These are phyloP conservation scores for Papilio polytes DNA, from an alignment of 1,140 invertebrate species.

Conservation along the genomic window DNA sequence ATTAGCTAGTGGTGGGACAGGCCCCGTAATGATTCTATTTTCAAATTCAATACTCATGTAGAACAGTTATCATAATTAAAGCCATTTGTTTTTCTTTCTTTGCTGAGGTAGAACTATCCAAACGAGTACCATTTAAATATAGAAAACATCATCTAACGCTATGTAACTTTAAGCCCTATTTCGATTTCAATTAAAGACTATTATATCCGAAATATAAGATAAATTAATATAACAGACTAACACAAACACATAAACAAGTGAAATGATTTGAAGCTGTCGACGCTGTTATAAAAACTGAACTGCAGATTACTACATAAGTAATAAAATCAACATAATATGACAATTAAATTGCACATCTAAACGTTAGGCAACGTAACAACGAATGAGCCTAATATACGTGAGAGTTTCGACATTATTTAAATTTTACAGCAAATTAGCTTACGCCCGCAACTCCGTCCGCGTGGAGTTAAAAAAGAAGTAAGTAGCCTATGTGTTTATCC, in stretches of 20 bases:
- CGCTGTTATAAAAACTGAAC: constrained; percentile 5
- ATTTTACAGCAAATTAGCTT: neutral
- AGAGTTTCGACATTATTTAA: constrained; percentile 6
- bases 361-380: neutral
- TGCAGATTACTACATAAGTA: neutral
- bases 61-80: neutral
- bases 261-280: neutral
- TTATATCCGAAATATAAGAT: too few relatives aligned
- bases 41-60: too few relatives aligned
- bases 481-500: too few relatives aligned
- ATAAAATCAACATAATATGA: constrained; percentile 12
- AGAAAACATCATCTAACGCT: neutral
- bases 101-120: too few relatives aligned
- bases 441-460: too few relatives aligned
- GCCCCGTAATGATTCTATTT: too few relatives aligned
- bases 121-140: neutral
- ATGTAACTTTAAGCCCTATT: too few relatives aligned
- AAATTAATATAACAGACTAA: too few relatives aligned
- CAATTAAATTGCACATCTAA: constrained; percentile 11
- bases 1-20: too few relatives aligned
- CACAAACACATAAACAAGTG: neutral
- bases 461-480: too few relatives aligned
- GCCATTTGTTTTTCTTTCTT: neutral
- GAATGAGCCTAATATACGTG: neutral
- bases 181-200: too few relatives aligned